Evolutionary conservation across 2,888 invertebrate species (phyloP).

Genomic region (Protophormia terraenovae): DNA sequence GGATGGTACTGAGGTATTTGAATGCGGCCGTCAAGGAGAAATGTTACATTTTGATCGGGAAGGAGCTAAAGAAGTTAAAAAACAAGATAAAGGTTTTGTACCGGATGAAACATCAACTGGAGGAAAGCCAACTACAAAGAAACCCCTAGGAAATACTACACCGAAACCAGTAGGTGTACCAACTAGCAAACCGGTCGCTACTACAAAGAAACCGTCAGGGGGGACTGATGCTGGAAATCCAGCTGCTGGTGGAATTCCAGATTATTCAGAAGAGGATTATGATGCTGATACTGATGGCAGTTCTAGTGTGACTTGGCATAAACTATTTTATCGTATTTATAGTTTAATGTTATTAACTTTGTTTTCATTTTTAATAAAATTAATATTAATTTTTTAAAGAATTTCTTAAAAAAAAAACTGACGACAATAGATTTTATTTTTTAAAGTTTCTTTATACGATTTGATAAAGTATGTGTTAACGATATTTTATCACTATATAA

Average conservation of each 20-base stretch:
- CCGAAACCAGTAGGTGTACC: neutral
- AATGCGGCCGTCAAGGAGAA: slow-evolving; percentile 17
- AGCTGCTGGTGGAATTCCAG: neutral
- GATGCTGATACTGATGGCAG: neutral
- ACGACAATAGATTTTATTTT: no score
- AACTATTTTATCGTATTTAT: neutral
- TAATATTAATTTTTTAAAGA: neutral
- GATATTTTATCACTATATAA: no score
- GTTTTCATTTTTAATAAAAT: neutral
- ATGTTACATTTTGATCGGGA: slow-evolving; percentile 10
- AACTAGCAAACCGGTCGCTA: neutral
- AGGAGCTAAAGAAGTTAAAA: neutral
- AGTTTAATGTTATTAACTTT: neutral
- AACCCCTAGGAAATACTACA: neutral
- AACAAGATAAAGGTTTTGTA: neutral
- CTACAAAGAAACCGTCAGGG: neutral
- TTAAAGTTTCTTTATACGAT: no score
- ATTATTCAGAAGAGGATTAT: slow-evolving; percentile 28
- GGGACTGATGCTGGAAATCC: neutral
- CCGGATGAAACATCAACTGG: neutral
- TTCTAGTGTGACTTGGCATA: neutral
- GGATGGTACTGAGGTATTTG: slow-evolving; percentile 14
- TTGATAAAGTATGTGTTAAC: no score
- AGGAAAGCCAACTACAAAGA: neutral
- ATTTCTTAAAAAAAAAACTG: no score